Conservation (phyloP, 2,888 invertebrate species). For the Keiferia lycopersicella region DNA sequence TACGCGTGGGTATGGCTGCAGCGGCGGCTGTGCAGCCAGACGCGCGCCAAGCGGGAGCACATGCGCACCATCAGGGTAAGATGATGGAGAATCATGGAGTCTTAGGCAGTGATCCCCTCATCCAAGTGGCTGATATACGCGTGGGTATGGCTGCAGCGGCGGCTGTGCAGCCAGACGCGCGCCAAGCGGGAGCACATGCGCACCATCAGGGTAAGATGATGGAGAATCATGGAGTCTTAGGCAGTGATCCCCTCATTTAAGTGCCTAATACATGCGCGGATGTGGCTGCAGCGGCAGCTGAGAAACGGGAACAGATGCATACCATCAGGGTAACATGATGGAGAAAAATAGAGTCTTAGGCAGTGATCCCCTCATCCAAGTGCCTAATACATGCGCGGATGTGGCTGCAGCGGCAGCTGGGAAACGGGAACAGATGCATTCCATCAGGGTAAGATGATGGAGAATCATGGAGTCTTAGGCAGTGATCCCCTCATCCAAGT, state of each 20-base stretch:
- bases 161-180: conserved; percentile 92
- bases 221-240: too few species aligned
- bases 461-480: too few species aligned
- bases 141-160: conserved; percentile 91
- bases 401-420: conserved; percentile 93
- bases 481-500: conserved; percentile 97
- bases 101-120: conserved; percentile 96
- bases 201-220: conserved; percentile 89
- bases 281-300: conserved; percentile 92
- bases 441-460: conserved; percentile 89
- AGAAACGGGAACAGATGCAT: conserved; percentile 96
- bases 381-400: conserved; percentile 92
- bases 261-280: conserved; percentile 91
- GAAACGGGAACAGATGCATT: conserved; percentile 95
- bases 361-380: conserved; percentile 97
- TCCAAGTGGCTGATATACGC: conserved; percentile 96
- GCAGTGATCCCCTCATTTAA: conserved; percentile 98
- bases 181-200: conserved; percentile 95
- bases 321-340: conserved; percentile 90
- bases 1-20: conserved; percentile 94
- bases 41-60: conserved; percentile 93
- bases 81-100: too few species aligned
- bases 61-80: conserved; percentile 93
- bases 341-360: too few species aligned
- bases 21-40: conserved; percentile 92